Percentiles rank a stretch among this genome's conserved stretches.
Conservation (phyloP, 2,888 invertebrate species). For the Petrolisthes manimaculis region DNA sequence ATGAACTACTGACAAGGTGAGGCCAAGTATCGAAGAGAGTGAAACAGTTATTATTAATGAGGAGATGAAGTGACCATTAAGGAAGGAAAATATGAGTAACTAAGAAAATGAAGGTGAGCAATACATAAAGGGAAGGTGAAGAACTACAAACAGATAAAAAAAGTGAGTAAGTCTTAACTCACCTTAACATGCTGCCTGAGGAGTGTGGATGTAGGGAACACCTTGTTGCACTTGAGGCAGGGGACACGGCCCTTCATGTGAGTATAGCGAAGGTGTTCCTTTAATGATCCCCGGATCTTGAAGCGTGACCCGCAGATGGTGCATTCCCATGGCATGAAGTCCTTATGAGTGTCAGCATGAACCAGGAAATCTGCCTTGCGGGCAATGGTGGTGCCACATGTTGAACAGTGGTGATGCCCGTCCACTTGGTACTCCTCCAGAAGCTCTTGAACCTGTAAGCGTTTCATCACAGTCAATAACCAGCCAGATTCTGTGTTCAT, state of each 20-base stretch:
- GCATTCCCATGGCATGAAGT: slow-evolving; percentile 66
- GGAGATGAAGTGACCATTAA: not conserved
- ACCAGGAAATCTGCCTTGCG: slow-evolving; percentile 65
- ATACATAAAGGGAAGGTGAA: not conserved
- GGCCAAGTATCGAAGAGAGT: too few species aligned
- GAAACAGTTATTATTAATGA: too few species aligned
- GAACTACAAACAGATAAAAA: not conserved
- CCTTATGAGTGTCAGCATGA: slow-evolving; percentile 64
- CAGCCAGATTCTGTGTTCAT: too few species aligned
- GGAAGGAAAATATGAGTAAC: not conserved
- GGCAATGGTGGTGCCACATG: slow-evolving; percentile 56
- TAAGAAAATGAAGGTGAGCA: not conserved
- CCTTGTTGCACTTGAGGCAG: slow-evolving; percentile 65
- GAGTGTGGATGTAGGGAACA: slow-evolving; percentile 65
- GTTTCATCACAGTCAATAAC: too few species aligned
- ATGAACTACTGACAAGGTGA: too few species aligned
- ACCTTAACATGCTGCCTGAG: slow-evolving; percentile 66
- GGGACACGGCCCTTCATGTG: slow-evolving; percentile 66
- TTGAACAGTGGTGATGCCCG: slow-evolving; percentile 63
- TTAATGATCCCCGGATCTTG: slow-evolving; percentile 65
- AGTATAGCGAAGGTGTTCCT: slow-evolving; percentile 65
- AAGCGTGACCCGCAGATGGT: slow-evolving; percentile 65
- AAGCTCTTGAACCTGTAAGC: slow-evolving; percentile 61
- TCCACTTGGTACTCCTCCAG: slow-evolving; percentile 66
- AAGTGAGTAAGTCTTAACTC: not conserved